Percentiles rank a stretch among this genome's conserved stretches.
Conservation (phyloP, 2,888 invertebrate species). For the Tenthredo notha region DNA sequence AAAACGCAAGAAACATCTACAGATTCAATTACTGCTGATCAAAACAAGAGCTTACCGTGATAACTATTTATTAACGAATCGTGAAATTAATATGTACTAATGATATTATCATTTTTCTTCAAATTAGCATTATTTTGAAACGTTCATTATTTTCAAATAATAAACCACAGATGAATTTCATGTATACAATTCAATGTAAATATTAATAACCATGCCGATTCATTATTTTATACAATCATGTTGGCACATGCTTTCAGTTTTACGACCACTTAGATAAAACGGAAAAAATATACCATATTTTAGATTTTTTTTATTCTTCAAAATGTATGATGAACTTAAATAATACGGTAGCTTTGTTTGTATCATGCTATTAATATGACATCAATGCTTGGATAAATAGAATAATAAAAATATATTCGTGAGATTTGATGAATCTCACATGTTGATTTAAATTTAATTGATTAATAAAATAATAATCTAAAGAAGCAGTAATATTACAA, state of each 20-base stretch:
- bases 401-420: neutral
- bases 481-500: constrained; percentile 22
- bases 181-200: constrained; percentile 11
- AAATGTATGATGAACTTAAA: neutral
- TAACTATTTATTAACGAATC: neutral
- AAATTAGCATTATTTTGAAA: neutral
- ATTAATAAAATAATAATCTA: neutral
- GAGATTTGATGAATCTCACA: neutral
- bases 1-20: neutral
- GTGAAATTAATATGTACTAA: neutral
- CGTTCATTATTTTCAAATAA: neutral
- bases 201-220: constrained; percentile 6
- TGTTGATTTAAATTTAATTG: neutral
- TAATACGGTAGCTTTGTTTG: constrained; percentile 15
- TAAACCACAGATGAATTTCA: neutral
- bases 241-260: constrained; percentile 61
- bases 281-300: constrained; percentile 59
- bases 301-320: neutral
- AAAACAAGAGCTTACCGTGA: constrained; percentile 25
- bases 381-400: neutral
- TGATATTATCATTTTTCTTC: neutral
- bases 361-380: constrained; percentile 21
- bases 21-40: neutral
- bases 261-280: constrained; percentile 70
- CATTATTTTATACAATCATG: neutral